Evolutionary conservation across 2,113 vertebrate genomes (phyloP).

Genomic region (Polypterus bichir): DNA sequence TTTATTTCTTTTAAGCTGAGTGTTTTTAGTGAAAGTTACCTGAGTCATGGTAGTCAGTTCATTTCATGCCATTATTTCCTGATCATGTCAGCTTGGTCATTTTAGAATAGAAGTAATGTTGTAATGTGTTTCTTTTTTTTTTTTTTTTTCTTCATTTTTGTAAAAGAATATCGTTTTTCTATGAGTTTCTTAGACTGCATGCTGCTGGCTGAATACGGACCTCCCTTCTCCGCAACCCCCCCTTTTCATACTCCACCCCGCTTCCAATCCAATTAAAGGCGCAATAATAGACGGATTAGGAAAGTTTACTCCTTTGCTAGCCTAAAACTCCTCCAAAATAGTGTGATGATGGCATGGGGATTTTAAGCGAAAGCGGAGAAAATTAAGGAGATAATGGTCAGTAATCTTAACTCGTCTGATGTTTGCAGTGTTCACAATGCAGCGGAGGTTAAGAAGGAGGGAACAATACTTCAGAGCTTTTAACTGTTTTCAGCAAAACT

Average conservation of each 20-base stretch:
- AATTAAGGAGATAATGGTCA: constrained; percentile 80
- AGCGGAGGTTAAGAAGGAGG: constrained; percentile 44
- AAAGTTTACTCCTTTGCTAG: constrained; percentile 87
- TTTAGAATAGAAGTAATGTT: constrained; percentile 15
- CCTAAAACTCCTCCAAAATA: constrained; percentile 63
- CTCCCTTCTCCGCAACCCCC: constrained; percentile 56
- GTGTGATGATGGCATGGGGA: constrained; percentile 63
- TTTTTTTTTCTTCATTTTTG: constrained; percentile 13
- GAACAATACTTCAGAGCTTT: constrained; percentile 58
- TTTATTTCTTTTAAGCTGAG: too few species aligned
- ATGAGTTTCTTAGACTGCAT: too few species aligned
- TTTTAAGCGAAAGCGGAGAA: constrained; percentile 77
- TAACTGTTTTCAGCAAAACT: constrained; percentile 65
- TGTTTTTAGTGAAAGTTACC: too few species aligned
- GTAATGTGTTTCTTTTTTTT: constrained; percentile 16
- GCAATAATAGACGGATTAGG: constrained; percentile 96
- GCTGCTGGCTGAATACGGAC: too few species aligned
- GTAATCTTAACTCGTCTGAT: constrained; percentile 84
- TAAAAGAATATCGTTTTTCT: too few species aligned
- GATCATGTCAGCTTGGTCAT: not conserved
- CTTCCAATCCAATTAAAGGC: constrained; percentile 91
- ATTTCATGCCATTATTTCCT: too few species aligned
- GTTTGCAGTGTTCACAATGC: constrained; percentile 65
- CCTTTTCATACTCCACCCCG: constrained; percentile 81
- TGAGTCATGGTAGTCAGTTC: too few species aligned